Percentiles rank a stretch among this genome's conserved stretches.
Evolutionary conservation across 30 jellyfish, hydroid and myxozoan species (phyloP).

Genomic region (Mastigias papua): DNA sequence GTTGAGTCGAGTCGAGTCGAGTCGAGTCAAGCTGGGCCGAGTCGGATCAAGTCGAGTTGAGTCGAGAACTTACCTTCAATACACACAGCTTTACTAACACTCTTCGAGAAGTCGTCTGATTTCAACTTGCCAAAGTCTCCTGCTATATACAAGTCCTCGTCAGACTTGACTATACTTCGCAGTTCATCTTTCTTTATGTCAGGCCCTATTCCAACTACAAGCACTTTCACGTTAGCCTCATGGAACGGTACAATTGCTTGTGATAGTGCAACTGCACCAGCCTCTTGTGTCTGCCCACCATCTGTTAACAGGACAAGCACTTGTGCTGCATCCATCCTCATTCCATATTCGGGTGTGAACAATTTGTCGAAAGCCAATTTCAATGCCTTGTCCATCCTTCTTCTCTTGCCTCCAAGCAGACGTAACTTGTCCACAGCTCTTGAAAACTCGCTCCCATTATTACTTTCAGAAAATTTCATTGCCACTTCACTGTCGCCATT

Average conservation of each 20-base stretch:
- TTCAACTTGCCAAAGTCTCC: conserved; percentile 45
- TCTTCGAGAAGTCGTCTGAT: conserved; percentile 27
- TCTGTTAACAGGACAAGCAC: conserved; percentile 60
- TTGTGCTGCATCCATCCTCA: conserved; percentile 39
- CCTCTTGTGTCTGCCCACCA: conserved; percentile 38
- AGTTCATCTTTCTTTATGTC: conserved; percentile 5
- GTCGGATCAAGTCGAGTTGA: no score
- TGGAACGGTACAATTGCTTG: conserved; percentile 33
- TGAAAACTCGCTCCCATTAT: neutral
- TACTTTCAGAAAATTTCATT: neutral
- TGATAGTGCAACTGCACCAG: conserved; percentile 6
- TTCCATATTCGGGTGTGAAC: conserved; percentile 1
- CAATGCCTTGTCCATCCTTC: conserved; percentile 38
- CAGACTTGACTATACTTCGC: neutral
- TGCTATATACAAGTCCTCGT: conserved; percentile 22
- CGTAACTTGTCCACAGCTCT: conserved; percentile 26
- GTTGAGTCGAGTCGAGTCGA: no score
- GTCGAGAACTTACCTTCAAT: conserved; percentile 47
- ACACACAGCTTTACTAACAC: conserved; percentile 56
- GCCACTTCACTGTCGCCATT: neutral
- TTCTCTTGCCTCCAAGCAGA: conserved; percentile 14
- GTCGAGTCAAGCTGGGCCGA: no score
- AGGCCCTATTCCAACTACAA: conserved; percentile 44
- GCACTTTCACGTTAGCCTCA: conserved; percentile 24
- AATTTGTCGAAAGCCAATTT: conserved; percentile 2